Base-by-base conservation (phyloP, 1,140 invertebrate genomes). In the Hycleus cichorii region DNA sequence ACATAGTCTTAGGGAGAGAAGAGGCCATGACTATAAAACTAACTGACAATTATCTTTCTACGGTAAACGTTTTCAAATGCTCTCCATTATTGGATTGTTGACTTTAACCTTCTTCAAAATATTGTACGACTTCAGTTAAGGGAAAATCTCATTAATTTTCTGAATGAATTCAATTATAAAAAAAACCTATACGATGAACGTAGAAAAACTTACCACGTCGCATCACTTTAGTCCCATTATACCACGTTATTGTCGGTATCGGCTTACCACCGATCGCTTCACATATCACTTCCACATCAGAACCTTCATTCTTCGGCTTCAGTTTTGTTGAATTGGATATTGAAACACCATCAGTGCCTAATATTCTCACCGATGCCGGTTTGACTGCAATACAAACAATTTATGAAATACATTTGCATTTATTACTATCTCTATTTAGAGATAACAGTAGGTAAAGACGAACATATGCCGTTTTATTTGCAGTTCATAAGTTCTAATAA, bases 181-280 rank as follows among this genome's bases (percentile, higher is more conserved):
- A n/a, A 32, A 49, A 11, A n/a, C 8, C 38, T 38, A 49, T 18
- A 18, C 1, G 18, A 18, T 18, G 18, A 9, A 5, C 8, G 25
- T 27, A 55, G 47, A 44, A 25, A n/a, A 10, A 78, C 81, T 86
- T 74, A 90, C 88, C 86, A 73, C 62, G 56, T 10, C 81, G 78
- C 9, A 88, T 74, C 56, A 76, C 76, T 40, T 82, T 74, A 3
- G 80, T 80, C 60, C 82, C 84, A 67, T 87, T 88, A 75, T 81
- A 88, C 89, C 89, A 92, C 9, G 79, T 80, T 44, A 92, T 82
- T 55, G 77, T 77, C 1, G 89, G 88, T 43, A 86, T 82, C 1
- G 90, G 89, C 70, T 88, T 89, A 43, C 88, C 90, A 43, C 84
- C 83, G 24, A 79, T 79, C 18, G 87, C 86, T 52, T 86, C 81